Conservation (phyloP, 35 echinoderm and acorn worm species). For the Heliocidaris erythrogramma region DNA sequence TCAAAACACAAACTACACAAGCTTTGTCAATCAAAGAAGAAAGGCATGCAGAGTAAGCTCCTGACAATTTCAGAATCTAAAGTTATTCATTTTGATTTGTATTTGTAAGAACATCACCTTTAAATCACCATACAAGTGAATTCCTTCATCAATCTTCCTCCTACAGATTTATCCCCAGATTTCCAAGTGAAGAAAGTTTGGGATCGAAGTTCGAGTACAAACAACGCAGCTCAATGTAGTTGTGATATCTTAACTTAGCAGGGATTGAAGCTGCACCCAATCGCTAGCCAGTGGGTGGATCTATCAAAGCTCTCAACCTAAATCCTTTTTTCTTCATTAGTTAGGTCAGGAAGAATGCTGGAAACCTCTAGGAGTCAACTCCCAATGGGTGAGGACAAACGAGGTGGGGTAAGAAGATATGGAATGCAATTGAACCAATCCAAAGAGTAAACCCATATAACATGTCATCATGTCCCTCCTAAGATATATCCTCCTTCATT, state of each 20-base stretch:
- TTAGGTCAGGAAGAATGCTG: neutral
- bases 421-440: neutral
- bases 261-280: neutral
- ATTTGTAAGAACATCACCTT: neutral
- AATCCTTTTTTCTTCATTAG: conserved; percentile 18
- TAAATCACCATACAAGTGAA: neutral
- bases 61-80: neutral
- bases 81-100: neutral
- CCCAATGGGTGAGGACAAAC: neutral
- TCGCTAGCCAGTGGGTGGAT: neutral
- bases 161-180: neutral
- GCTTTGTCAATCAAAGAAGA: neutral
- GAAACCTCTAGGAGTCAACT: neutral
- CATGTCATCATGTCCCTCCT: neutral
- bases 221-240: neutral
- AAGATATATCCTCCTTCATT: neutral
- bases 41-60: neutral
- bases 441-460: neutral
- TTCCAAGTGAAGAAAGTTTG: neutral
- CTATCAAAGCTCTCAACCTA: neutral
- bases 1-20: neutral
- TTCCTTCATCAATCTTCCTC: conserved; percentile 9
- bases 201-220: neutral
- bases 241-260: conserved; percentile 18
- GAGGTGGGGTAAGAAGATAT: neutral